Evolutionary conservation across 2,888 invertebrate genomes (phyloP), one percentile per base, ranked within the genome.

Genomic region (Tiliacea aurago): DNA sequence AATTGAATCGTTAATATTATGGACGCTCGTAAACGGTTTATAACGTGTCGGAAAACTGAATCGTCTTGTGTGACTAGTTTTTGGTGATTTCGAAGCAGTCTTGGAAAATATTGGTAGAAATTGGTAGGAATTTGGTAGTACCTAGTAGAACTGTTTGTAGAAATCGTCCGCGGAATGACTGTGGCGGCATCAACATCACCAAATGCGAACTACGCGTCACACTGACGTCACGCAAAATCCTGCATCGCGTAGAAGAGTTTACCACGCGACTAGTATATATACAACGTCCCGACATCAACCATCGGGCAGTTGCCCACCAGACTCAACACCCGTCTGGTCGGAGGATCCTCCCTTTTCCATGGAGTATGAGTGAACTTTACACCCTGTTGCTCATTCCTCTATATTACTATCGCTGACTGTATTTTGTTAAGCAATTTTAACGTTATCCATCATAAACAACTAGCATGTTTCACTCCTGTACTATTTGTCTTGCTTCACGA

Each of bases 1-100:
- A 89, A 87, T 85, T 61, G 37, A 65, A 73, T 72, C 71, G 73
- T 85, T 85, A 82, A 75, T 87, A 80, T 73, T 78, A 75, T 73
- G 71, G 70, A 65, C 11, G 76, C 37, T 78, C 78, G 71, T 86
- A 81, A 84, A 81, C 11, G 55, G 33, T 76, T 77, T 77, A 78
- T 81, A 45, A 70, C 33, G 78, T 85, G 85, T 76, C 49, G 65
- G 73, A 73, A 72, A 55, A 81, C 45, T 70, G 71, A 65, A 74
- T 65, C 77, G 43, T 66, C 65, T 63, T 74, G 33, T 41, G 53
- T 20, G 4, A 69, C n/a, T 72, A 71, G 74, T 55, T 76, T 62
- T 73, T 75, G 45, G 43, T 37, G 20, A 61, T 72, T 58, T 55
- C 0, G n/a, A 64, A 10, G 49, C 10, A 51, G 18, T 28, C n/a